Percentiles rank a stretch among this genome's conserved stretches.
Evolutionary conservation across 2,113 vertebrate species (phyloP).

Genomic region (Echinops telfairi): DNA sequence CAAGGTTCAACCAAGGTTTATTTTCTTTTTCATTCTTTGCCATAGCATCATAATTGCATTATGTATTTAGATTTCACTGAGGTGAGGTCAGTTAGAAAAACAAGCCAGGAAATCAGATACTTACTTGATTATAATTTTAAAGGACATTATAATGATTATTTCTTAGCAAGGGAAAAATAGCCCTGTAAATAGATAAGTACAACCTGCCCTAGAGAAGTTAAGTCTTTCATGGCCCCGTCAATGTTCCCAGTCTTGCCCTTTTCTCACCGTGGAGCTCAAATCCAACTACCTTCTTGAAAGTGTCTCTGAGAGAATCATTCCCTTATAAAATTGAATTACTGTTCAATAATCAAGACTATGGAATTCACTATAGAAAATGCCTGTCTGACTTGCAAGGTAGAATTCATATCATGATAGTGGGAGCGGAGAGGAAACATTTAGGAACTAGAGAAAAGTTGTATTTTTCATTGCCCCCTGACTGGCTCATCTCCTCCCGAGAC

Average conservation of each 20-base stretch:
- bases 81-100: constrained; percentile 10
- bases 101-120: constrained; percentile 25
- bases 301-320: neutral
- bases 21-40: constrained; percentile 52
- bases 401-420: too few relatives aligned
- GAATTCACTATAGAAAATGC: constrained; percentile 25
- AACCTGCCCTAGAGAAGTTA: neutral
- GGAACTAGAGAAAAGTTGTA: too few relatives aligned
- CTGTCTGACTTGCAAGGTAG: too few relatives aligned
- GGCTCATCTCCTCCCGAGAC: too few relatives aligned
- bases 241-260: neutral
- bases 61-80: constrained; percentile 49
- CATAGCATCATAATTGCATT: constrained; percentile 26
- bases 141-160: neutral
- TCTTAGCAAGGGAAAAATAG: neutral
- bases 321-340: neutral
- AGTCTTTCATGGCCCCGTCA: neutral
- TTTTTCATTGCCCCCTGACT: too few relatives aligned
- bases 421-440: too few relatives aligned
- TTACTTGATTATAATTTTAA: constrained; percentile 47
- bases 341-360: neutral
- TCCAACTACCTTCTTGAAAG: neutral
- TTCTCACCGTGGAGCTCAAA: neutral
- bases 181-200: neutral
- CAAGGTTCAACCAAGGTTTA: constrained; percentile 37